phyloP scores from a whole-genome alignment of 2,113 vertebrate genomes.

The Erythrocercus mccallii region DNA sequence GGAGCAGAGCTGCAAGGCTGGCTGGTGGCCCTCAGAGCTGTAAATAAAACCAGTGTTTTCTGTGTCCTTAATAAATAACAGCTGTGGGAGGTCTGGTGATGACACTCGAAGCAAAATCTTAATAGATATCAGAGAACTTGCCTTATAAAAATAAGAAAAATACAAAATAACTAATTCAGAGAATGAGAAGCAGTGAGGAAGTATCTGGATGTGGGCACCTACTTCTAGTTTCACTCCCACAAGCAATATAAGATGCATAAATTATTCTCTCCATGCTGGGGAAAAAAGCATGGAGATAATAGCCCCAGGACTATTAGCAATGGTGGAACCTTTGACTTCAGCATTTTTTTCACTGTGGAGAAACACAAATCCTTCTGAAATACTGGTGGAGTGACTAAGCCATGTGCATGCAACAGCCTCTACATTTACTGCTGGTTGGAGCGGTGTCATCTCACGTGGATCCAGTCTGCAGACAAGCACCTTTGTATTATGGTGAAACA shows the following conservation, averaged over 20 bases:
- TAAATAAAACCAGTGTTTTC: not conserved
- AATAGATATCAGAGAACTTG: not conserved
- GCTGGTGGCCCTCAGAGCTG: not conserved
- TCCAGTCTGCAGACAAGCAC: not conserved
- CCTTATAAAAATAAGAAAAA: not conserved
- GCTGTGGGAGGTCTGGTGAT: not conserved
- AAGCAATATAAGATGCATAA: not conserved
- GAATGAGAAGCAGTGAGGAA: not conserved
- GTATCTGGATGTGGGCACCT: not conserved
- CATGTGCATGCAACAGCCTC: not conserved
- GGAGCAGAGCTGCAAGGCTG: not conserved
- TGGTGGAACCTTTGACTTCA: not conserved
- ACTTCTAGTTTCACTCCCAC: not conserved
- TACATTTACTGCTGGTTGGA: not conserved
- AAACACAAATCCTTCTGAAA: not conserved
- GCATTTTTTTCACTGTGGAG: not conserved
- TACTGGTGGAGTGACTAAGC: not conserved
- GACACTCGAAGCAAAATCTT: not conserved
- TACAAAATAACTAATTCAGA: not conserved
- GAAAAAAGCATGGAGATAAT: not conserved
- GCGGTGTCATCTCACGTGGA: rapidly evolving
- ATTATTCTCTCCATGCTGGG: not conserved
- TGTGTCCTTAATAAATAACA: not conserved
- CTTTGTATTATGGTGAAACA: not conserved
- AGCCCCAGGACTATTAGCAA: not conserved